Evolutionary conservation across 1,140 invertebrate genomes (phyloP).

Genomic region (Atta colombica): DNA sequence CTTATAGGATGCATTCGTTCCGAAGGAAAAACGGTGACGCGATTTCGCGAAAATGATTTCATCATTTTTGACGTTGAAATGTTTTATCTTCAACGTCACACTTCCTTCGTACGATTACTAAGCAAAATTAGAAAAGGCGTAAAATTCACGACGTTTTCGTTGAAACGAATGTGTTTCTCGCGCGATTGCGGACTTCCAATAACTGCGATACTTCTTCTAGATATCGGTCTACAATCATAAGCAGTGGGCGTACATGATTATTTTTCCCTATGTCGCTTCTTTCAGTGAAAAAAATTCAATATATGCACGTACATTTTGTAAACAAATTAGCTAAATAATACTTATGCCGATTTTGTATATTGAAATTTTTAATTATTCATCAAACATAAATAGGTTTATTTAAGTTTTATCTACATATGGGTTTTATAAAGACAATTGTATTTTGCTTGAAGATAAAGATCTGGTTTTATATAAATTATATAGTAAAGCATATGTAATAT

Average conservation of each 20-base stretch:
- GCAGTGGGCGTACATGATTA: constrained; percentile 2
- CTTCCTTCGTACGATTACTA: constrained; percentile 28
- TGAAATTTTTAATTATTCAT: neutral
- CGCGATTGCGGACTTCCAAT: constrained; percentile 41
- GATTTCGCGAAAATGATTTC: neutral
- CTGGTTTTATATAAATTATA: constrained; percentile 3
- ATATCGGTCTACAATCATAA: constrained; percentile 38
- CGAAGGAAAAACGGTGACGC: constrained; percentile 11
- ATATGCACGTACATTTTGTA: neutral
- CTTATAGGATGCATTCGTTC: neutral
- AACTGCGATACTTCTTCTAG: constrained; percentile 36
- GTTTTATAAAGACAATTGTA: constrained; percentile 11
- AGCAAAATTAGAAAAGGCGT: constrained; percentile 18
- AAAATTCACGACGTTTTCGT: constrained; percentile 5
- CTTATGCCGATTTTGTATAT: neutral
- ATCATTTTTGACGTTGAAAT: neutral
- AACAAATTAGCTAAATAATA: constrained; percentile 2
- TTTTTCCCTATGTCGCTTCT: neutral
- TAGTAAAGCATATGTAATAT: neutral
- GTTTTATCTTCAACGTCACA: constrained; percentile 1
- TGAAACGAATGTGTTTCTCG: constrained; percentile 56
- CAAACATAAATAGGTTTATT: neutral
- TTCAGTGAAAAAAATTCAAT: neutral
- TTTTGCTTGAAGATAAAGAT: neutral
- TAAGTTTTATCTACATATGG: constrained; percentile 19